phyloP scores from a whole-genome alignment of 2,797 vertebrate genomes.

The Petrocephalus schoutedeni region DNA sequence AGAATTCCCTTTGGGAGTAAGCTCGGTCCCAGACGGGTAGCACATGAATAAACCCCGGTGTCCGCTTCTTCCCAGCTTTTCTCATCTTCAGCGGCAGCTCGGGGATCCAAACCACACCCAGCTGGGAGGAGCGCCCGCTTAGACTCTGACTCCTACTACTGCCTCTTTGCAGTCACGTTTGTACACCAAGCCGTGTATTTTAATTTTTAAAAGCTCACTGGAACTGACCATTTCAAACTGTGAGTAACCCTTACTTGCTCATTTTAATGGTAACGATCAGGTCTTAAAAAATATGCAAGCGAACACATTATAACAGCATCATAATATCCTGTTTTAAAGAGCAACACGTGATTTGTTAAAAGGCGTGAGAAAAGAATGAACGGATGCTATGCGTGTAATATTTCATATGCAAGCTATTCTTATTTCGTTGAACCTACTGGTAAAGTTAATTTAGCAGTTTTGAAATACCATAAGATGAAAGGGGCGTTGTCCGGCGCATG shows the following conservation, averaged over 20 bases:
- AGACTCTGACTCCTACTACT: conserved; percentile 30
- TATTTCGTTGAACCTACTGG: not conserved
- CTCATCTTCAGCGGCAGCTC: conserved; percentile 24
- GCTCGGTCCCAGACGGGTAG: not conserved
- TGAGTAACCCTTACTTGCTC: conserved; percentile 40
- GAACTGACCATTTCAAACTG: conserved; percentile 29
- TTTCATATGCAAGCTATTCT: not conserved
- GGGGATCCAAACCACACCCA: conserved; percentile 57
- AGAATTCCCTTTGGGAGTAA: not conserved
- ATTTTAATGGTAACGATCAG: not conserved
- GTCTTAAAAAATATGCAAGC: not conserved
- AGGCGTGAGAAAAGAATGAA: not conserved
- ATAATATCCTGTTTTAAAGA: not conserved
- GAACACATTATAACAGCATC: not conserved
- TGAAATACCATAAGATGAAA: conserved; percentile 43
- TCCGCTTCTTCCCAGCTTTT: not conserved
- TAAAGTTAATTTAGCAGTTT: not conserved
- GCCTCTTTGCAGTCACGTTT: conserved; percentile 36
- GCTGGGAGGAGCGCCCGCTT: conserved; percentile 38
- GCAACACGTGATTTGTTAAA: not conserved
- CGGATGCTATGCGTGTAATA: not conserved
- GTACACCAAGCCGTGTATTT: conserved; percentile 28
- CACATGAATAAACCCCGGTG: not conserved
- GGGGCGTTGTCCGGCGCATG: conserved; percentile 52
- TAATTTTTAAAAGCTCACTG: conserved; percentile 20